Base-by-base conservation (phyloP, 2,113 vertebrate genomes). In the Ctenomys sociabilis region DNA sequence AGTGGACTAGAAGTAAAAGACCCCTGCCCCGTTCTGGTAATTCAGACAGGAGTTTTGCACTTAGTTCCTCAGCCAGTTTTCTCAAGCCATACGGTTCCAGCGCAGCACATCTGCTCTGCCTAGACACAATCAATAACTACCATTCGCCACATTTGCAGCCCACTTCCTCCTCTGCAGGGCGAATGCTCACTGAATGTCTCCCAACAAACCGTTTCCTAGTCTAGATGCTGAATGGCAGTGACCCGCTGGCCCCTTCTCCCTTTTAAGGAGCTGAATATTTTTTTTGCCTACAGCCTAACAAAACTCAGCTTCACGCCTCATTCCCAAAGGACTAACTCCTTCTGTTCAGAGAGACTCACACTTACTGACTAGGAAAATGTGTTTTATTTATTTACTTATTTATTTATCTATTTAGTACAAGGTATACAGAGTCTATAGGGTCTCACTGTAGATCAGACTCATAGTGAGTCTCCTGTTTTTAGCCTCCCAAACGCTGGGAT, bases 81-180 rank as follows among this genome's bases (percentile, higher is more conserved):
- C n/a, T 88, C 85, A 96, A 92, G 70, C n/a, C 83, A 91, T n/a
- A 72, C 30, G 87, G 12, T 57, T 88, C 9, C 28, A 89, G 54
- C 32, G 49, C 94, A 97, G 75, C 91, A 97, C 92, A 96, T 96
- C 94, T 95, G 96, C 96, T 95, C 90, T 93, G 1, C 52, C 97
- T 92, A 96, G 97, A 98, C 95, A 26, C 92, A 93, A 94, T 93
- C 95, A 95, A 3, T 97, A n/a, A 87, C 40, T 95, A 89, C 82
- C 68, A 97, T 97, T 97, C 98, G 98, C 98, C 98, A 98, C 93
- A 80, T 96, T 97, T 94, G 96, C 96, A 98, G 96, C 97, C 97
- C 84, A 96, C 97, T 98, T 98, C 98, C 98, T 98, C 95, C n/a
- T n/a, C n/a, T n/a, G n/a, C 32, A 96, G 63, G 94, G 92, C 97